Base-by-base conservation (phyloP, 2,888 invertebrate species). In the Morpho deidamia region DNA sequence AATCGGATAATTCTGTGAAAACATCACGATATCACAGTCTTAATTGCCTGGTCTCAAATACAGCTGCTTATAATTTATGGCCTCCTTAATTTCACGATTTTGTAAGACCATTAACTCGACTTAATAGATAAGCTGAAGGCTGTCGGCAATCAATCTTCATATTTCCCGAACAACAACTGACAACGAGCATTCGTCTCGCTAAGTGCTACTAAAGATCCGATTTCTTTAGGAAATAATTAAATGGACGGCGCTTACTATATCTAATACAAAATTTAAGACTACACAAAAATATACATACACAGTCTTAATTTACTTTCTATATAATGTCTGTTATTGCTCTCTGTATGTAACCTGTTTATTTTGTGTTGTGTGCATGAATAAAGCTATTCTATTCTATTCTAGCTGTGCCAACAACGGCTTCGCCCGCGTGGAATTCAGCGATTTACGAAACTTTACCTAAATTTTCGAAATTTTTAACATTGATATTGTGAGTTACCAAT, bases 131-230 rank as follows among this genome's bases (percentile, higher is more conserved):
- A 67, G 62, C 56, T 54, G 52, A 59, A 52, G 58, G 60, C 53
- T 53, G 53, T 67, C 59, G 55, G 62, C 63, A 66, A 83, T 83
- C 78, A 76, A 82, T 83, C 83, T 81, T 80, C 75, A 81, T 83
- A 82, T 78, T 79, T 79, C 72, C 70, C 70, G 70, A 74, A 73
- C 71, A 76, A 68, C 69, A 71, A 64, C 76, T 75, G 76, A 76
- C 79, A 72, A 71, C 68, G 67, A 72, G 76, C 76, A 81, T 83
- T 77, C 72, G 74, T 82, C 81, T 81, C 76, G 62, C 68, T 74
- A 78, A 81, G 78, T 74, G 74, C 74, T 69, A 70, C 68, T 72
- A 71, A 70, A 69, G 72, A 72, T 70, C 67, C 69, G 65, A 72
- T 73, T 73, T 71, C 69, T 56, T 64, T 44, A 49, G 48, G 49